phyloP scores from a whole-genome alignment of 2,888 invertebrate genomes.

The Melanophora roralis region DNA sequence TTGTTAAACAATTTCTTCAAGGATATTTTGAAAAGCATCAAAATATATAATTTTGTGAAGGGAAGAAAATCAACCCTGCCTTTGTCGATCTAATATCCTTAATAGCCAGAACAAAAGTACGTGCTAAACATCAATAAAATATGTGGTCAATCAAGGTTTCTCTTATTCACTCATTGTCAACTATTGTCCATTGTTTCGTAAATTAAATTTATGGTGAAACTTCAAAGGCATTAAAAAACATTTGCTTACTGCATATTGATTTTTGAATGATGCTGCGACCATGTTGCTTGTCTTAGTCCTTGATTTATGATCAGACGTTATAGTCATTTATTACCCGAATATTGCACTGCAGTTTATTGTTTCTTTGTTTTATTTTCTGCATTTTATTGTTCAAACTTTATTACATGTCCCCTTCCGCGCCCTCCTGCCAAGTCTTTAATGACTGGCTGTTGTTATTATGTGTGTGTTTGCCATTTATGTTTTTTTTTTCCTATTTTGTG shows the following conservation, averaged over 20 bases:
- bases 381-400: constrained; percentile 44
- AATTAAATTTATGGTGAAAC: constrained; percentile 21
- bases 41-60: neutral
- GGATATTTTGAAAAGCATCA: constrained; percentile 26
- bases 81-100: constrained; percentile 21
- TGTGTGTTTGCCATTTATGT: constrained; percentile 33
- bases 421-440: constrained; percentile 7
- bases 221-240: constrained; percentile 51
- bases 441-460: neutral
- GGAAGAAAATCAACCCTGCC: constrained; percentile 32
- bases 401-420: constrained; percentile 41
- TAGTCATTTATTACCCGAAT: constrained; percentile 66
- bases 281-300: constrained; percentile 52
- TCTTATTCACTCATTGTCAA: constrained; percentile 34
- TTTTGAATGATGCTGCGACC: constrained; percentile 29
- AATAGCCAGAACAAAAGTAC: constrained; percentile 21
- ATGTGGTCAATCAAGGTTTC: constrained; percentile 73
- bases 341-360: constrained; percentile 39
- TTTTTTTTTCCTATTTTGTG: constrained; percentile 56
- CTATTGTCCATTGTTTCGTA: neutral
- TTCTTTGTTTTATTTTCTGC: constrained; percentile 36
- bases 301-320: constrained; percentile 68
- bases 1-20: constrained; percentile 54
- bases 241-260: constrained; percentile 29
- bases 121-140: constrained; percentile 56